Conservation (phyloP, 2,888 invertebrate species). For the Cephonodes hylas region DNA sequence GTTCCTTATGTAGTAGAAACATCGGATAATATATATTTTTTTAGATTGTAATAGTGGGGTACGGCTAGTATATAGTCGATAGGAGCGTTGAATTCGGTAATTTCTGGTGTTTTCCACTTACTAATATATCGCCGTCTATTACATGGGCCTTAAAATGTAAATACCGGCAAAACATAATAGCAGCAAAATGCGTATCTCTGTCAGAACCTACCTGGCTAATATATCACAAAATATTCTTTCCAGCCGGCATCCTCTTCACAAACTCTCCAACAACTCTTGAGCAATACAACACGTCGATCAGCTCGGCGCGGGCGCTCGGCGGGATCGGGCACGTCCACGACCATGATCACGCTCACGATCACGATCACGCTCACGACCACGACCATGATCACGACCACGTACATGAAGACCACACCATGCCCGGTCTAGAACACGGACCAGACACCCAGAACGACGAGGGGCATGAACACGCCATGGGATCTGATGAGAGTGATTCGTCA, state of each 20-base stretch:
- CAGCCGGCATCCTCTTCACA: conserved; percentile 86
- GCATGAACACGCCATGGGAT: conserved; percentile 38
- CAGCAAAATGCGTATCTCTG: too few relatives aligned
- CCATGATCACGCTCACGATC: conserved; percentile 32
- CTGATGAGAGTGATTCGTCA: conserved; percentile 73
- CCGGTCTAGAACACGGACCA: conserved; percentile 38
- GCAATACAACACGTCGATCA: conserved; percentile 72
- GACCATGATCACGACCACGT: conserved; percentile 33
- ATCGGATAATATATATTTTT: too few relatives aligned
- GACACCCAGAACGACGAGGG: conserved; percentile 52
- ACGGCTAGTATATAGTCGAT: too few relatives aligned
- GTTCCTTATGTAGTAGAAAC: background rate
- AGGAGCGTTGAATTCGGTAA: too few relatives aligned
- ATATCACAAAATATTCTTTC: conserved; percentile 41
- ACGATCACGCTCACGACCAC: conserved; percentile 37
- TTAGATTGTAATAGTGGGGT: too few relatives aligned
- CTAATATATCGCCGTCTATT: too few relatives aligned
- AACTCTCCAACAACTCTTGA: conserved; percentile 83
- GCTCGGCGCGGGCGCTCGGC: conserved; percentile 82
- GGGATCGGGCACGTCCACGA: conserved; percentile 61
- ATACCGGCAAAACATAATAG: background rate
- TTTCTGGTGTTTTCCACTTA: too few relatives aligned
- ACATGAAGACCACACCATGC: conserved; percentile 28
- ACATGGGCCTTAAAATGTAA: background rate
- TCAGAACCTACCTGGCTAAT: too few relatives aligned